These are phyloP conservation scores for Quadroppia sp. DNA, from an alignment of 2,888 invertebrate species.

Conservation along the genomic window DNA sequence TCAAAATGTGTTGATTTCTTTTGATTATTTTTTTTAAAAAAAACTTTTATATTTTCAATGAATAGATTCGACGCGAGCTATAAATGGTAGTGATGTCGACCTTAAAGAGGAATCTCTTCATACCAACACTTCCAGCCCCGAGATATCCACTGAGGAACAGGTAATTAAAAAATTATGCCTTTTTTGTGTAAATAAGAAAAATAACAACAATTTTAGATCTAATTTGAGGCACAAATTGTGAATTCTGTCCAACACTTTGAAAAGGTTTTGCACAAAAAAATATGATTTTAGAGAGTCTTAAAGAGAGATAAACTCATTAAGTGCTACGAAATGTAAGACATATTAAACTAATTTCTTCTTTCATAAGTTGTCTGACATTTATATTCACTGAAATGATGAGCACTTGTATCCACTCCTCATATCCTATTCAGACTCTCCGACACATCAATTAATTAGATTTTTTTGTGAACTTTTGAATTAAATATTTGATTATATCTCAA, in stretches of 20 bases:
- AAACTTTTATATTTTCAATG: neutral
- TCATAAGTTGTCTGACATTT: no score
- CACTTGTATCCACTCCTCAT: no score
- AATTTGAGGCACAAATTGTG: neutral
- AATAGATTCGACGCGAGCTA: neutral
- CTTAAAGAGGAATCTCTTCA: neutral
- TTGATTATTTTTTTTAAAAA: neutral
- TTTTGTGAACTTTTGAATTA: no score
- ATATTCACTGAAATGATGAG: no score
- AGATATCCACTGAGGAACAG: neutral
- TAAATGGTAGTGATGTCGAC: neutral
- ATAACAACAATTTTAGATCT: neutral
- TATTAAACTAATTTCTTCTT: no score
- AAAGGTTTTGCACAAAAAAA: no score
- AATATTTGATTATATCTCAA: no score
- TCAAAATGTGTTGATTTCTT: neutral
- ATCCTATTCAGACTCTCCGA: no score
- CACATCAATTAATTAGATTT: no score
- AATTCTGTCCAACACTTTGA: neutral
- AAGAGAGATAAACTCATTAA: no score
- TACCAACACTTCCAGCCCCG: neutral
- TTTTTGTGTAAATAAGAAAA: neutral
- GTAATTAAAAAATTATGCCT: neutral
- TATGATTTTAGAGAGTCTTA: no score
- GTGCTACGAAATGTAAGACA: no score